Percentiles rank a stretch among this genome's conserved stretches.
Evolutionary conservation across 2,113 vertebrate species (phyloP).

Genomic region (Lepus americanus): DNA sequence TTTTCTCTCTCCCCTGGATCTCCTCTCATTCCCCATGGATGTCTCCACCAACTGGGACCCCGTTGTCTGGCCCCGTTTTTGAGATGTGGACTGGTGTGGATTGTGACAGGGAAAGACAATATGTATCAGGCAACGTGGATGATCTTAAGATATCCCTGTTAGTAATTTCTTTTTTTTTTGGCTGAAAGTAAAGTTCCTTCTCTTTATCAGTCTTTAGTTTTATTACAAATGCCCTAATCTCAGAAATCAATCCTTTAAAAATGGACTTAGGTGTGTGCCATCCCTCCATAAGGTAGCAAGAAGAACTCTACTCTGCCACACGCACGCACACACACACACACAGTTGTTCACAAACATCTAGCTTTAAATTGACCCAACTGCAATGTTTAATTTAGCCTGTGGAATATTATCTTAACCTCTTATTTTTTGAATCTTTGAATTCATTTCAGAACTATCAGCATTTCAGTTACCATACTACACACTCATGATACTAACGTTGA

Average conservation of each 20-base stretch:
- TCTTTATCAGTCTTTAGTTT: not conserved
- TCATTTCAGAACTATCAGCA: not conserved
- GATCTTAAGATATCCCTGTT: too few relatives aligned
- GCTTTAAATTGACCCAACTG: not conserved
- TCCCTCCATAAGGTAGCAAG: not conserved
- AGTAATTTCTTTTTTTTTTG: not conserved
- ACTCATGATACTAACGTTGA: not conserved
- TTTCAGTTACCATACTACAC: not conserved
- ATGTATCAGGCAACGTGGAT: rapidly evolving
- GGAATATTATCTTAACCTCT: not conserved
- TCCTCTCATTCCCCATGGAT: not conserved
- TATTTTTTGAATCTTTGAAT: not conserved
- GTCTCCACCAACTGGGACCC: rapidly evolving
- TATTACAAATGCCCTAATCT: not conserved
- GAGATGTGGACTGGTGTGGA: not conserved
- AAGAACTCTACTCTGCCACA: not conserved
- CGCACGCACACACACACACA: too few relatives aligned
- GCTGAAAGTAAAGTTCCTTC: not conserved
- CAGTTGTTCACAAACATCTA: not conserved
- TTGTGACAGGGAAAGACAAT: rapidly evolving
- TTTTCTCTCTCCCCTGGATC: not conserved
- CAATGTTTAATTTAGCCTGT: not conserved
- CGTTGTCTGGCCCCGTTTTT: not conserved
- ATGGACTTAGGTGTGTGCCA: not conserved
- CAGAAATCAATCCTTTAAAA: not conserved